Conservation (phyloP, 1,140 invertebrate genomes). For the Heliconius eleuchia region DNA sequence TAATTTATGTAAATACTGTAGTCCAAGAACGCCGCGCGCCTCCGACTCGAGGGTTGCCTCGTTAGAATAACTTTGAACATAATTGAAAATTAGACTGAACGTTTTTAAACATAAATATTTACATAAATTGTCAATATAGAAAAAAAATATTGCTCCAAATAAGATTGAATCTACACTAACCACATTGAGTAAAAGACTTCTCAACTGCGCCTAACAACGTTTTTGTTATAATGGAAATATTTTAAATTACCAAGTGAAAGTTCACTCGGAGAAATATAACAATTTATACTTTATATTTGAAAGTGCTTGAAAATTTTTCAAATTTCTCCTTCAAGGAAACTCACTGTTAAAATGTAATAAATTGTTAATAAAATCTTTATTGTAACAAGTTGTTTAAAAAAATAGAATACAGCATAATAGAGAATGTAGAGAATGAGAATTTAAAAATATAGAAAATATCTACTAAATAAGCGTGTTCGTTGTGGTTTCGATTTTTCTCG, state of each 20-base stretch:
- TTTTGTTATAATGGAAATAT: neutral
- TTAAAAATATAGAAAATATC: too few relatives aligned
- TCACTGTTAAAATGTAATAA: neutral
- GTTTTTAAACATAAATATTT: neutral
- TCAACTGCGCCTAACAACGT: neutral
- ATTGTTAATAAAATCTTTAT: neutral
- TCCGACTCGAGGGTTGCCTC: neutral
- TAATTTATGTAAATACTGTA: conserved; percentile 19
- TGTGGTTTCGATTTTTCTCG: too few relatives aligned
- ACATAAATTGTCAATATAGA: too few relatives aligned
- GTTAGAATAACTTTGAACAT: conserved; percentile 15
- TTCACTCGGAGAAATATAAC: neutral
- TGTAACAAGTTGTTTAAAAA: too few relatives aligned
- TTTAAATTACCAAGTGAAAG: neutral
- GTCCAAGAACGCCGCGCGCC: neutral
- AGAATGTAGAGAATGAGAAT: too few relatives aligned
- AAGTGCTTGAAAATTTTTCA: neutral
- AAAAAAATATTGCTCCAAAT: neutral
- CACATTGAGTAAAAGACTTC: neutral
- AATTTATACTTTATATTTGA: neutral
- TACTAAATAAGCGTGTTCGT: too few relatives aligned
- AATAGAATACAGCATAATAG: too few relatives aligned
- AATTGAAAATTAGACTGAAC: conserved; percentile 5
- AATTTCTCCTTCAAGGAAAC: neutral
- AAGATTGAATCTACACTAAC: neutral